Evolutionary conservation across 2,113 vertebrate species (phyloP), one percentile per base, ranked within the genome.

Genomic region (Mobula birostris): DNA sequence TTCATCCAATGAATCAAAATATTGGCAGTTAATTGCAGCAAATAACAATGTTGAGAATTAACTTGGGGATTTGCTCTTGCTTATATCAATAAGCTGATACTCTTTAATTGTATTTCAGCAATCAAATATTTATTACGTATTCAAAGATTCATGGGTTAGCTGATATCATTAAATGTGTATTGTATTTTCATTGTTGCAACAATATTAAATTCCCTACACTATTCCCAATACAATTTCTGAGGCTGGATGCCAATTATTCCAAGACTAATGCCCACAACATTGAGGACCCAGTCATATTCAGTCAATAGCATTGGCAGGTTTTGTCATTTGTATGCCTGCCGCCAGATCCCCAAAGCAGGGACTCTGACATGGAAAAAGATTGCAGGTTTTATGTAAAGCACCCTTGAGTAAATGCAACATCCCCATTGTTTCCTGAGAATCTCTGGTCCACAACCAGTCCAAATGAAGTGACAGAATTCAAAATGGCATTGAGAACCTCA

Each of bases 41-140:
- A 90, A 66, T 90, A n/a, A 90, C 29, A 90, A 66, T 19, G 61
- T 32, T 29, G n/a, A 66, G n/a, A 90, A 90, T 90, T 90, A 90
- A n/a, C 15, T 90, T 32, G 63, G 61, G n/a, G n/a, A 66, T 19
- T 66, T 61, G 29, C 85, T 66, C 29, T 66, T 6, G 7, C 9
- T 17, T 87, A 15, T 15, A 63, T 90, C 85, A 66, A 63, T 66
- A 90, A 66, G 29, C 58, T 90, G 27, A 66, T 61, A n/a, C 14
- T 12, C 5, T 66, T 15, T 90, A 90, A 66, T 90, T 90, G 61
- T 36, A 8, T 32, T 90, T 19, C 61, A 66, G 61, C 61, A 7
- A 66, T 32, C 17, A 32, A 66, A 32, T 8, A 85, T 15, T 58
- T 24, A 58, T 85, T 27, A 56, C 7, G 21, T 56, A n/a, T 61